These are phyloP conservation scores for Schizopygopsis malacanthus DNA, from an alignment of 2,797 vertebrate species.

Conservation along the genomic window DNA sequence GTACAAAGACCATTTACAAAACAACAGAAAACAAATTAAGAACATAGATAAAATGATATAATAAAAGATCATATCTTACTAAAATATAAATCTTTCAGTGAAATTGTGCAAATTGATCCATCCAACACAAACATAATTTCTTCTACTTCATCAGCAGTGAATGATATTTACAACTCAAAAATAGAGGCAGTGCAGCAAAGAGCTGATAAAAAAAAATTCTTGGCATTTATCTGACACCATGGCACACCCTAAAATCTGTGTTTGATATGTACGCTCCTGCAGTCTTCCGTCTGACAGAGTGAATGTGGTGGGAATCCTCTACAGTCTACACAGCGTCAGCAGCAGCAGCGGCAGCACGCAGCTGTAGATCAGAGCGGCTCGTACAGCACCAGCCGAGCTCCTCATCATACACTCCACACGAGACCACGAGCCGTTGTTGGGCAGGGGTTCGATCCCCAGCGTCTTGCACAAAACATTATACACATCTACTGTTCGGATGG, in stretches of 20 bases:
- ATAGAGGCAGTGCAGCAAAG: conserved; percentile 10
- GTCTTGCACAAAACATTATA: conserved; percentile 92
- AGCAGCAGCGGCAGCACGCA: conserved; percentile 62
- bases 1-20: not conserved
- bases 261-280: not conserved
- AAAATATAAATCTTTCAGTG: conserved; percentile 26
- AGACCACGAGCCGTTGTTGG: conserved; percentile 97
- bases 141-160: not conserved
- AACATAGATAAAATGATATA: not conserved
- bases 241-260: not conserved
- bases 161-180: conserved; percentile 1
- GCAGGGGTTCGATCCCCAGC: conserved; percentile 81
- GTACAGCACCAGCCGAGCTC: conserved; percentile 53
- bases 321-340: conserved; percentile 61
- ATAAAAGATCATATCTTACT: not conserved
- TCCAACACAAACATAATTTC: not conserved
- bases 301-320: conserved; percentile 22
- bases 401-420: conserved; percentile 85
- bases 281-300: not conserved
- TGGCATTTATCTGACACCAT: not conserved
- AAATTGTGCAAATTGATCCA: conserved; percentile 29
- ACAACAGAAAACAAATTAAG: not conserved
- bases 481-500: conserved; percentile 88
- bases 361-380: not conserved
- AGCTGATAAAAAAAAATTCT: not conserved